phyloP scores from a whole-genome alignment of 2,888 invertebrate species.

The Platycheirus albimanus region DNA sequence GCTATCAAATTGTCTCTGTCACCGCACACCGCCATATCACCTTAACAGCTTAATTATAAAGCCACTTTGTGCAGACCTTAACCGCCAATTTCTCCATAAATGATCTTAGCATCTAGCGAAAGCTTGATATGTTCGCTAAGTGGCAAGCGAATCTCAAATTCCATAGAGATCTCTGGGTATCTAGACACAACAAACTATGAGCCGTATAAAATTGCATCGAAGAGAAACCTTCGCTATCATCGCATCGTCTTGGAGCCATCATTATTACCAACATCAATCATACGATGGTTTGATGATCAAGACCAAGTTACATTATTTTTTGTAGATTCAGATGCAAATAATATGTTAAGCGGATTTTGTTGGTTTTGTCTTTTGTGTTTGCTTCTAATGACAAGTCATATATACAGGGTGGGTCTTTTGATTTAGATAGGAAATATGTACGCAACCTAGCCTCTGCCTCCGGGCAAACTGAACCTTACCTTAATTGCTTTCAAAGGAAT shows the following conservation, averaged over 20 bases:
- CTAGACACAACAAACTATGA: too few species aligned
- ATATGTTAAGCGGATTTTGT: slow-evolving; percentile 2
- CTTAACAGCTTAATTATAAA: slow-evolving; percentile 41
- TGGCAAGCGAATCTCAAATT: slow-evolving; percentile 40
- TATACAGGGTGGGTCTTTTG: not conserved
- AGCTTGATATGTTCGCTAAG: slow-evolving; percentile 24
- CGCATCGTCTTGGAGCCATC: not conserved
- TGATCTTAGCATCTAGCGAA: slow-evolving; percentile 29
- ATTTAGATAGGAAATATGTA: not conserved
- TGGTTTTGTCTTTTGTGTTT: too few species aligned
- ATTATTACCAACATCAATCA: slow-evolving; percentile 37
- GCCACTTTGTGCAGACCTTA: slow-evolving; percentile 2
- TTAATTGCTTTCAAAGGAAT: not conserved
- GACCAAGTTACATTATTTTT: slow-evolving; percentile 19
- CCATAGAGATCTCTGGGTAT: slow-evolving; percentile 13
- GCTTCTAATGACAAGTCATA: too few species aligned
- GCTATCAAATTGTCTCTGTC: slow-evolving; percentile 35
- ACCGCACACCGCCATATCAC: too few species aligned
- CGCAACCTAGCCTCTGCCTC: not conserved
- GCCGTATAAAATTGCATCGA: slow-evolving; percentile 44
- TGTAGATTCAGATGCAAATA: slow-evolving; percentile 22
- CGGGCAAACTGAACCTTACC: not conserved
- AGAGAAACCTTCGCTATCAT: slow-evolving; percentile 47
- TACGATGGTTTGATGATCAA: slow-evolving; percentile 12
- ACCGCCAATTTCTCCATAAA: slow-evolving; percentile 16